Conservation (phyloP, 2,888 invertebrate species). For the Drosophila paucipuncta region DNA sequence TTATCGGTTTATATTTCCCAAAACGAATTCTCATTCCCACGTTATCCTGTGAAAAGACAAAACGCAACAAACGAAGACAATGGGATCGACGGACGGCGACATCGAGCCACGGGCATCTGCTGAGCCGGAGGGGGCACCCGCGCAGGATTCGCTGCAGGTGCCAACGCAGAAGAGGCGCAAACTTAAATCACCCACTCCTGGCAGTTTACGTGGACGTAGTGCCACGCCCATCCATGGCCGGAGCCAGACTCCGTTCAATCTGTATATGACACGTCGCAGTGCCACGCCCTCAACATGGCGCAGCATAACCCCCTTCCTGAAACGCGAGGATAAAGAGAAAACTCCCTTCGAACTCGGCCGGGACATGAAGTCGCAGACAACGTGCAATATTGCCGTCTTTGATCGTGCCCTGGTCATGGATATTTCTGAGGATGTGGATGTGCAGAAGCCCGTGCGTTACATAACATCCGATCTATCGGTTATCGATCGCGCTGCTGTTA, state of each 20-base stretch:
- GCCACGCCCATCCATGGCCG: slow-evolving; percentile 85
- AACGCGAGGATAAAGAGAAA: slow-evolving; percentile 85
- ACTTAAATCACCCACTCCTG: slow-evolving; percentile 85
- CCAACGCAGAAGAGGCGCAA: slow-evolving; percentile 84
- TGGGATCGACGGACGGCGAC: slow-evolving; percentile 85
- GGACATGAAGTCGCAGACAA: slow-evolving; percentile 83
- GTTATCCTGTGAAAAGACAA: slow-evolving; percentile 74
- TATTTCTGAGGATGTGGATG: slow-evolving; percentile 84
- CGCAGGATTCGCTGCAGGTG: slow-evolving; percentile 82
- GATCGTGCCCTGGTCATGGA: slow-evolving; percentile 85
- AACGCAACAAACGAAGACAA: slow-evolving; percentile 64
- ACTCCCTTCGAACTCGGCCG: slow-evolving; percentile 85
- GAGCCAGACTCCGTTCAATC: slow-evolving; percentile 84
- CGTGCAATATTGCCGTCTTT: slow-evolving; percentile 85
- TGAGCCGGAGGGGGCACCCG: slow-evolving; percentile 82
- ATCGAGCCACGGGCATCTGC: slow-evolving; percentile 80
- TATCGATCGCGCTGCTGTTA: slow-evolving; percentile 85
- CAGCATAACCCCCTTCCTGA: slow-evolving; percentile 85
- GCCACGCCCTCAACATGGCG: slow-evolving; percentile 85
- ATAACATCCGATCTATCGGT: slow-evolving; percentile 85
- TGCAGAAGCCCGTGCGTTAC: slow-evolving; percentile 84
- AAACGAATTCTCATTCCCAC: slow-evolving; percentile 62
- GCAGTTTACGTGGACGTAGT: slow-evolving; percentile 84
- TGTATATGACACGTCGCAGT: slow-evolving; percentile 84
- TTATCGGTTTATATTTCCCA: slow-evolving; percentile 67